A percentile compares a stretch with the other conserved stretches of the same genome.
phyloP scores from a whole-genome alignment of 2,113 vertebrate species.

The Austrofundulus limnaeus region DNA sequence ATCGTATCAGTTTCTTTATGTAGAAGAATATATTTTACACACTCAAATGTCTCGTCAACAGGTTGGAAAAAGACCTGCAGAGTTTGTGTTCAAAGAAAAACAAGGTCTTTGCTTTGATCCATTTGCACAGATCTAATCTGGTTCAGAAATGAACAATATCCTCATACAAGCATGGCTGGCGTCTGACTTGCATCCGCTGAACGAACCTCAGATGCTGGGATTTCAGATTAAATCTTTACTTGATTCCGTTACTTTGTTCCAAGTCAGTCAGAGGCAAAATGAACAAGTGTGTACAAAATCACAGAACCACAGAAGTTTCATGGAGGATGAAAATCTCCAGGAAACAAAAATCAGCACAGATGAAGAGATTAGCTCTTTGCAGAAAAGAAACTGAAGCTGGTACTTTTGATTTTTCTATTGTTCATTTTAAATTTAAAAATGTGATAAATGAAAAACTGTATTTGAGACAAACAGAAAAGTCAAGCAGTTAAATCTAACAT shows the following conservation, averaged over 20 bases:
- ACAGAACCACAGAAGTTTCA: constrained; percentile 25
- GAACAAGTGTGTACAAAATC: constrained; percentile 15
- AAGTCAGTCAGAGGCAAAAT: constrained; percentile 39
- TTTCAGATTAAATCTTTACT: constrained; percentile 49
- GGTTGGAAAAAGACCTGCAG: constrained; percentile 24
- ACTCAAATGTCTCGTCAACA: constrained; percentile 44
- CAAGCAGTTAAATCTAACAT: not conserved
- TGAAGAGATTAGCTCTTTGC: constrained; percentile 1
- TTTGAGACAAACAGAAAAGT: not conserved
- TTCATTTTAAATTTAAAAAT: not conserved
- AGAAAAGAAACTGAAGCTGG: not conserved
- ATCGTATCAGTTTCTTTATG: constrained; percentile 12
- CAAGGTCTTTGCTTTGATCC: constrained; percentile 47
- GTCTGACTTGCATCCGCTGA: constrained; percentile 35
- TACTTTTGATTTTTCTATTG: constrained; percentile 2
- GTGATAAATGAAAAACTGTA: not conserved
- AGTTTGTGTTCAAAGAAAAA: constrained; percentile 47
- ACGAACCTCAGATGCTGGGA: constrained; percentile 42
- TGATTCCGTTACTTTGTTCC: constrained; percentile 55
- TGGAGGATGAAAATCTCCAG: constrained; percentile 11
- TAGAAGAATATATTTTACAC: constrained; percentile 14
- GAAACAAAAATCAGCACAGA: not conserved
- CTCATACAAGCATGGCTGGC: constrained; percentile 16
- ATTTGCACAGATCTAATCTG: constrained; percentile 49
- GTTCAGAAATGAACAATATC: constrained; percentile 25